phyloP scores from a whole-genome alignment of 2,113 vertebrate species.

The Cacatua alba region DNA sequence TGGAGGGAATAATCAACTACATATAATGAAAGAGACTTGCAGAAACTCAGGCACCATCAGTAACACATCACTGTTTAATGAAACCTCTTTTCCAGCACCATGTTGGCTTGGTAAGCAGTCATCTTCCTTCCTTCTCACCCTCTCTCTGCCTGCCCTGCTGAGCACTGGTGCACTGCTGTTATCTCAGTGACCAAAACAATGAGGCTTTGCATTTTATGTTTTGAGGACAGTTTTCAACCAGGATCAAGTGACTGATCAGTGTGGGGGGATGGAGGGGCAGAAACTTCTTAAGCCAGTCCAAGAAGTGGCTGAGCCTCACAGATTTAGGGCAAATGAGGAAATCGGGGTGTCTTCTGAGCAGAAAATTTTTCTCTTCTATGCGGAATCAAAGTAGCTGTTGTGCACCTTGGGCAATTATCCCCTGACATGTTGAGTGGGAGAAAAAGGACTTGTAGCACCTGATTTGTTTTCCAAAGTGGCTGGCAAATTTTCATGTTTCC shows the following conservation, averaged over 20 bases:
- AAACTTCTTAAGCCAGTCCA: not conserved
- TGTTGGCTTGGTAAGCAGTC: not conserved
- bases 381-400: not conserved
- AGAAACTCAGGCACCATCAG: not conserved
- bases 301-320: not conserved
- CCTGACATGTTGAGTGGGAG: not conserved
- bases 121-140: not conserved
- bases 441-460: not conserved
- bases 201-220: not conserved
- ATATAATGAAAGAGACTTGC: not conserved
- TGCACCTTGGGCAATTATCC: not conserved
- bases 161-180: not conserved
- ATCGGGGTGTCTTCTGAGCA: not conserved
- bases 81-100: not conserved
- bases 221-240: not conserved
- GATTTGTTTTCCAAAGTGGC: not conserved
- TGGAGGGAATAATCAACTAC: not conserved
- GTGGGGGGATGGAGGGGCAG: not conserved
- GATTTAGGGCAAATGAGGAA: not conserved
- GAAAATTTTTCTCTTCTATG: not conserved
- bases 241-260: not conserved
- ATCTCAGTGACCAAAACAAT: not conserved
- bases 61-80: not conserved
- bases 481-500: not conserved
- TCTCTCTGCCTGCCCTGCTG: not conserved